Evolutionary conservation across 1,140 invertebrate species (phyloP), one percentile per base, ranked within the genome.

Genomic region (Andricus grossulariae): DNA sequence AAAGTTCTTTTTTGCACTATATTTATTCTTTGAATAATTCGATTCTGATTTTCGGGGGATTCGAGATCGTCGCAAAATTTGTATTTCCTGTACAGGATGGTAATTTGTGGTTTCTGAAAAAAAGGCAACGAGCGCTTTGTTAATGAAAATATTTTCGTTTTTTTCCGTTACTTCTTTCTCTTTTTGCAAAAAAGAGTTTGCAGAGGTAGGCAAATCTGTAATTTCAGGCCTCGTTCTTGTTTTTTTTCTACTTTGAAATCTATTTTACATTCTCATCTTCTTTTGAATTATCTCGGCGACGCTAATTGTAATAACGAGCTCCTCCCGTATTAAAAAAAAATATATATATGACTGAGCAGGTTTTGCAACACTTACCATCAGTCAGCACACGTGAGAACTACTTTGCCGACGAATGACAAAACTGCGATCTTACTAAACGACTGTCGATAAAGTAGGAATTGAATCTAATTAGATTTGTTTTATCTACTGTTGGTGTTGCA

Each of bases 61-160:
- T 19, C 19, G 18, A 21, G 18, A 19, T 19, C 16, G 25, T n/a
- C 15, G 12, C 15, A 39, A 60, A 45, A 39, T 66, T 15, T 45
- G 60, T 66, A 16, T 45, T 66, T 32, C n/a, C 39, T 45, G 32
- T 66, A 39, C 60, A 66, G 60, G 32, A 66, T 66, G 32, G 32
- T 66, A 66, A 66, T 66, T 66, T 66, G 32, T 66, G 25, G 60
- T 66, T 32, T 66, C n/a, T 45, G 60, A 16, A 66, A 39, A 66
- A 66, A 18, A 16, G 15, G 12, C 12, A 39, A 66, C 57, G 13
- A 66, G 60, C n/a, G 25, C 39, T 55, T 55, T 18, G 6, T n/a
- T 18, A 18, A 55, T 18, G 8, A 55, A 19, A 55, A 55, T 19
- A 55, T 55, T 55, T 18, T 55, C 18, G 16, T 11, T 55, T 55